A percentile compares a stretch with the other conserved stretches of the same genome.
Conservation (phyloP, 2,888 invertebrate species). For the Brachypalpus laphriformis region DNA sequence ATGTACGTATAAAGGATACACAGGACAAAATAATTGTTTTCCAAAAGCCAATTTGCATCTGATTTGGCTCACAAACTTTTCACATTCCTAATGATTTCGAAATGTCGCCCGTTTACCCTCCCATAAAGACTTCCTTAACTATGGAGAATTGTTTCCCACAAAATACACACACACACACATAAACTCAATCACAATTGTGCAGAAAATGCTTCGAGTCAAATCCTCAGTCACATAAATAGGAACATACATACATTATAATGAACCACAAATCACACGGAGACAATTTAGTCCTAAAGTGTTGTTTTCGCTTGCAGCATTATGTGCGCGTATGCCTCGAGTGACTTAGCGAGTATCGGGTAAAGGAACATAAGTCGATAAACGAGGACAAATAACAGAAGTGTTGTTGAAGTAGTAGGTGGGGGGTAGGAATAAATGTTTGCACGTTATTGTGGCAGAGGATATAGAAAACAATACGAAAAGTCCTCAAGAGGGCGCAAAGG, state of each 20-base stretch:
- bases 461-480: conserved; percentile 49
- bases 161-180: neutral
- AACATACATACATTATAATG: neutral
- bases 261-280: conserved; percentile 59
- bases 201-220: conserved; percentile 53
- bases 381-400: conserved; percentile 65
- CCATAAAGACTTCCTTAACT: conserved; percentile 69
- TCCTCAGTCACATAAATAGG: conserved; percentile 8
- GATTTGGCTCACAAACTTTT: conserved; percentile 41
- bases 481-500: conserved; percentile 58
- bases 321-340: conserved; percentile 42
- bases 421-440: conserved; percentile 54
- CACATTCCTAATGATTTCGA: conserved; percentile 59
- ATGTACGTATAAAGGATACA: conserved; percentile 2
- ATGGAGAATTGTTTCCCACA: conserved; percentile 51
- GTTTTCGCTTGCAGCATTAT: conserved; percentile 46
- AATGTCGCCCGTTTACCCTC: conserved; percentile 66
- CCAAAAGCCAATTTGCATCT: conserved; percentile 64
- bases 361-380: conserved; percentile 65
- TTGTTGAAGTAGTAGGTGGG: conserved; percentile 39
- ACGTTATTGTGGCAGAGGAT: conserved; percentile 57
- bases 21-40: conserved; percentile 50
- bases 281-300: conserved; percentile 57
- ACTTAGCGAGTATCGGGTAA: conserved; percentile 46
- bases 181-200: neutral